Percentiles rank a stretch among this genome's conserved stretches.
These are phyloP conservation scores for Micronisus gabar DNA, from an alignment of 2,113 vertebrate genomes.

Conservation along the genomic window DNA sequence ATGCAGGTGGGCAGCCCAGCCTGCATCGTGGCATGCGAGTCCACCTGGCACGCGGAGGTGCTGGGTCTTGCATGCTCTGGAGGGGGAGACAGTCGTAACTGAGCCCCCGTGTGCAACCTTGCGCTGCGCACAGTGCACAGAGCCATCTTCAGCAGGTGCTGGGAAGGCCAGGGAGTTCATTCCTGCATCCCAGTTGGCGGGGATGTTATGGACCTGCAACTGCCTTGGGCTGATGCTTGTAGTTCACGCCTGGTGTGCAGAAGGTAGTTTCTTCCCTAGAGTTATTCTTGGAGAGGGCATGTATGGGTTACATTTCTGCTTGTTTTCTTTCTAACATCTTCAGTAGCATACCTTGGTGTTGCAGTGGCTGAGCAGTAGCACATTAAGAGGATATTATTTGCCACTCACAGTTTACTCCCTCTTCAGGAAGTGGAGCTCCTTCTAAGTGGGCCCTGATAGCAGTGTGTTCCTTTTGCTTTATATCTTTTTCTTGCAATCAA, in stretches of 20 bases:
- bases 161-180: neutral
- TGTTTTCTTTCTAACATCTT: neutral
- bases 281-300: neutral
- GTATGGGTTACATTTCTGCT: neutral
- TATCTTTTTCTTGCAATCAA: neutral
- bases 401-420: neutral
- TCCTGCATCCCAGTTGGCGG: neutral
- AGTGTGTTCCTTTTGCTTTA: neutral
- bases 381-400: neutral
- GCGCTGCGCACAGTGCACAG: no score
- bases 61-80: neutral
- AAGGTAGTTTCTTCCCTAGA: neutral
- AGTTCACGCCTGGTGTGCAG: neutral
- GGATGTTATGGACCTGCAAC: neutral
- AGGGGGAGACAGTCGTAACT: neutral
- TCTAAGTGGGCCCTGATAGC: neutral
- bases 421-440: neutral
- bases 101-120: neutral
- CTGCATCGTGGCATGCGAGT: accelerated
- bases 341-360: neutral
- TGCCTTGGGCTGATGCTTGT: neutral
- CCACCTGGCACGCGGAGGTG: accelerated
- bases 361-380: neutral
- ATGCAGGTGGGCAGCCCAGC: neutral
- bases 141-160: neutral